These are phyloP conservation scores for Helicoverpa assulta DNA, from an alignment of 2,888 invertebrate genomes.

Conservation along the genomic window DNA sequence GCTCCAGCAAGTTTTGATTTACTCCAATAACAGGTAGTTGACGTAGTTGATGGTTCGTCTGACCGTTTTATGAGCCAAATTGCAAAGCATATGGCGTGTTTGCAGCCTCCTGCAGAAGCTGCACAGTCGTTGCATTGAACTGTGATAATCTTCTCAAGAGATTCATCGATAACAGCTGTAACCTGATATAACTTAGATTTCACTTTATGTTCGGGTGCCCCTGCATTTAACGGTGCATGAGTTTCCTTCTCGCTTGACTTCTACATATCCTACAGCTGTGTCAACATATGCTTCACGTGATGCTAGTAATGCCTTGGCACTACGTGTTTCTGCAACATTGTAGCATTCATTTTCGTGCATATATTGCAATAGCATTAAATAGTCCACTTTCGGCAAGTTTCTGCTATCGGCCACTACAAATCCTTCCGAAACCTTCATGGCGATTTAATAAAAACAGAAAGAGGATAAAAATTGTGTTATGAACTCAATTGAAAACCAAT, in stretches of 20 bases:
- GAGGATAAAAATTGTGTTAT: too few relatives aligned
- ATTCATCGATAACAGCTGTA: constrained; percentile 11
- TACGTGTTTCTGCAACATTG: constrained; percentile 20
- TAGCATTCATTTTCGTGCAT: constrained; percentile 18
- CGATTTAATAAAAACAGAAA: too few relatives aligned
- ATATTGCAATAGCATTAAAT: too few relatives aligned
- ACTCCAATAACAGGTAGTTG: constrained; percentile 31
- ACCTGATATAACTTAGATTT: constrained; percentile 11
- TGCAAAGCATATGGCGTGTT: constrained; percentile 34
- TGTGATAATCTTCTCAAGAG: constrained; percentile 9
- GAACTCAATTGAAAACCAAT: too few relatives aligned
- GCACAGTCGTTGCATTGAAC: constrained; percentile 33
- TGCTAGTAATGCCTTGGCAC: constrained; percentile 27
- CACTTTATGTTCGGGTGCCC: constrained; percentile 32
- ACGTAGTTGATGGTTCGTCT: constrained; percentile 30
- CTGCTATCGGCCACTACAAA: too few relatives aligned
- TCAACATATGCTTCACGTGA: constrained; percentile 30
- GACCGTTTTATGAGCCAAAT: constrained; percentile 35
- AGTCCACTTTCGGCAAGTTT: too few relatives aligned
- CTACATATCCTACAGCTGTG: constrained; percentile 29
- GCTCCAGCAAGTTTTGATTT: constrained; percentile 29
- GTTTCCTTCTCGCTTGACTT: constrained; percentile 15
- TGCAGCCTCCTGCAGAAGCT: constrained; percentile 35
- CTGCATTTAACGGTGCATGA: constrained; percentile 28
- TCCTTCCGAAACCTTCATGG: too few relatives aligned